Base-by-base conservation (phyloP, 2,888 invertebrate species). In the Ligdia adustata region DNA sequence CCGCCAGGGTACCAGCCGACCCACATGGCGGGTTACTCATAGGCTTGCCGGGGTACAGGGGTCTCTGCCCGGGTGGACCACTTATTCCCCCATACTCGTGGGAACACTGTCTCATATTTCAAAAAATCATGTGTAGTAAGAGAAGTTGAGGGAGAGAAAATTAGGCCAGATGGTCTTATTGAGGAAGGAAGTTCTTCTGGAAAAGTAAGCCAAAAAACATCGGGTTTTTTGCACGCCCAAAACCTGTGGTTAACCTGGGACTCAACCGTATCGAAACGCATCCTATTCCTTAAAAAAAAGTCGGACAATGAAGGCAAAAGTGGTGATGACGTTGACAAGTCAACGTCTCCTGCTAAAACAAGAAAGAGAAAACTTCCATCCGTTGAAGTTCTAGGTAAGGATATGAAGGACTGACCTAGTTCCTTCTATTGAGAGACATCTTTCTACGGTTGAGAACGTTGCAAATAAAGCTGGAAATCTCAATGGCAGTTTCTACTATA, bases 31-130 rank as follows among this genome's bases (percentile, higher is more conserved):
- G 41, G 41, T 41, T 16, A 41, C 15, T 16, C 9, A 2, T 16
- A 27, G 41, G 41, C 41, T 41, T 41, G 9, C 31, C 32, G 32
- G 32, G 41, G 22, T 33, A 41, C 41, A 33, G 41, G 32, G 41
- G 32, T 9, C 29, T 15, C 41, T 41, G 32, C 16, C 41, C 26
- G 41, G 32, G 31, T 12, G 26, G 41, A 41, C 41, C 6, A 4
- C 3, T n/a, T 14, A 14, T 16, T 41, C 33, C 41, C 27, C 32
- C 41, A 26, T 16, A 27, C 32, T 32, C 41, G 41, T 41, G 41
- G 41, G 33, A 33, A 32, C 11, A 18, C 4, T 31, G 15, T n/a
- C 14, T 15, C 15, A 15, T 4, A 15, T 5, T 31, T 15, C 9
- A 9, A n/a, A 31, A 31, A 9, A 12, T 1, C 12, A 4, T 1